Conservation (phyloP, 2,797 vertebrate species). For the Tapirus indicus region DNA sequence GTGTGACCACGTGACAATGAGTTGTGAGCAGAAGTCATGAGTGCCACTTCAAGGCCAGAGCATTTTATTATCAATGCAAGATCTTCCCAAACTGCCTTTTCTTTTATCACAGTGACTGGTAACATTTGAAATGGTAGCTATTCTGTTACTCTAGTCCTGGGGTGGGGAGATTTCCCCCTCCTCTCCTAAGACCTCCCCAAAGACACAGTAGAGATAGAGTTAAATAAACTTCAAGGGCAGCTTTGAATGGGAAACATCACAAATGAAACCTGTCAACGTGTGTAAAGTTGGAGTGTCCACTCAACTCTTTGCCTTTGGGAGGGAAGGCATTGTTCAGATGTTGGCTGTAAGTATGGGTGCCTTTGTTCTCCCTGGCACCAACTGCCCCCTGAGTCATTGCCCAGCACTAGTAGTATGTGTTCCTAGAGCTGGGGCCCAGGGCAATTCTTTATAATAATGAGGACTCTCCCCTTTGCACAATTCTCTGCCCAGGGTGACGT, state of each 20-base stretch:
- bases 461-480: background rate
- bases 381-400: background rate
- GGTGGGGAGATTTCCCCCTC: background rate
- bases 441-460: background rate
- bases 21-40: background rate
- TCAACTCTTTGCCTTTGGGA: background rate
- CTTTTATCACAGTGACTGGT: background rate
- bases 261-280: background rate
- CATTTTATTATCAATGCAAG: background rate
- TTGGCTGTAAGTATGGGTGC: background rate
- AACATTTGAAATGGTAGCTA: background rate
- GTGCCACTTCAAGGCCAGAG: background rate
- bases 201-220: background rate
- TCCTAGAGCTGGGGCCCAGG: background rate
- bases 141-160: background rate
- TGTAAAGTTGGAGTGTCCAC: background rate
- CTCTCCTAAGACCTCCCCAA: background rate
- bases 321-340: background rate
- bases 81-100: background rate
- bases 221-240: constrained; percentile 38
- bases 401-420: background rate
- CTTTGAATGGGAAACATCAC: constrained; percentile 17
- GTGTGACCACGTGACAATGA: background rate
- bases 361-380: background rate
- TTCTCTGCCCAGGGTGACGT: constrained; percentile 2